Percentiles rank a stretch among this genome's conserved stretches.
Evolutionary conservation across 2,113 vertebrate genomes (phyloP).

Genomic region (Melanocharis versteri): DNA sequence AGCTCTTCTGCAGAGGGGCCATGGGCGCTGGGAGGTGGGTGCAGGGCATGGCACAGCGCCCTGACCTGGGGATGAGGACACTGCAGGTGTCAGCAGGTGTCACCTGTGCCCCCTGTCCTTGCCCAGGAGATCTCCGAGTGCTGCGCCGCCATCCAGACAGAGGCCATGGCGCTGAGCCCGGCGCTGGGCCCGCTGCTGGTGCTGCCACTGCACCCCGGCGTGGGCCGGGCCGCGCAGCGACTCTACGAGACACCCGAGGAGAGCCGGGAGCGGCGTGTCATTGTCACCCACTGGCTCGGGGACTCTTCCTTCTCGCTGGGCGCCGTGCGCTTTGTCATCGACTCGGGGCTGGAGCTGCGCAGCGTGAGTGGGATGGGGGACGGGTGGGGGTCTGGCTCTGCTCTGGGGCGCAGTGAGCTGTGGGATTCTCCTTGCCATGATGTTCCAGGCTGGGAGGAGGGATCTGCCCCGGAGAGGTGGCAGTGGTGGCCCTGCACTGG

Average conservation of each 20-base stretch:
- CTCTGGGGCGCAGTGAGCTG: fast-evolving
- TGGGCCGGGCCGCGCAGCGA: slow-evolving; percentile 71
- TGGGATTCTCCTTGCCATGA: fast-evolving
- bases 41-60: fast-evolving
- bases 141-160: slow-evolving; percentile 74
- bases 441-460: not conserved
- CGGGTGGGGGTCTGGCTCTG: fast-evolving
- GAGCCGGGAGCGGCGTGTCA: slow-evolving; percentile 65
- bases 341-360: slow-evolving; percentile 87
- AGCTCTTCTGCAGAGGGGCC: not conserved
- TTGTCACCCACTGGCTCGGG: slow-evolving; percentile 82
- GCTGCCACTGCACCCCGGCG: slow-evolving; percentile 75
- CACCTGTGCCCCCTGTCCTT: not conserved
- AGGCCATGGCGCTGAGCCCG: slow-evolving; percentile 71
- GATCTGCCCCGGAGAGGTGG: too few relatives aligned
- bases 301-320: slow-evolving; percentile 88
- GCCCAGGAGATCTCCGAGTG: slow-evolving; percentile 79
- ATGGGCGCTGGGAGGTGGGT: too few relatives aligned
- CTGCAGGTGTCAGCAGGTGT: fast-evolving
- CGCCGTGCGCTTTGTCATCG: slow-evolving; percentile 82
- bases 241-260: slow-evolving; percentile 73
- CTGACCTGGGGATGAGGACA: fast-evolving
- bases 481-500: not conserved
- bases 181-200: slow-evolving; percentile 74
- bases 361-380: slow-evolving; percentile 73